These are phyloP conservation scores for Baccha elongata DNA, from an alignment of 2,888 invertebrate genomes.

Conservation along the genomic window DNA sequence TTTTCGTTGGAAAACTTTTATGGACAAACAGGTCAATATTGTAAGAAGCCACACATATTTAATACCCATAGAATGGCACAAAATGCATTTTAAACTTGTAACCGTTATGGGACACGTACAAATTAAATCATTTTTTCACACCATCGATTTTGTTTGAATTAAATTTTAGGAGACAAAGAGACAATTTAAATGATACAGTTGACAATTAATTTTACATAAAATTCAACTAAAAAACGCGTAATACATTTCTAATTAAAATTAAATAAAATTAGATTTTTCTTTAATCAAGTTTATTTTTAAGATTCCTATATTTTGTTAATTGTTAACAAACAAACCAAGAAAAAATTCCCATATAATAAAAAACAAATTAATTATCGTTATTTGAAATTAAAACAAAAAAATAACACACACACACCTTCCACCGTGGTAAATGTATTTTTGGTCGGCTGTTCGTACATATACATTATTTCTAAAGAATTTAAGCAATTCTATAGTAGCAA, in stretches of 20 bases:
- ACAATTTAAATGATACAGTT: too few species aligned
- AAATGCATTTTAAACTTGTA: constrained; percentile 38
- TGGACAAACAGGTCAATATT: constrained; percentile 31
- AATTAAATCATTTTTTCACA: too few species aligned
- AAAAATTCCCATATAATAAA: neutral
- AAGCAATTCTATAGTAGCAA: neutral
- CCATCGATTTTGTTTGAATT: too few species aligned
- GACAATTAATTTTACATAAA: too few species aligned
- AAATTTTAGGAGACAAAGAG: too few species aligned
- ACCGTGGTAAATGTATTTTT: constrained; percentile 89
- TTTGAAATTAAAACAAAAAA: neutral
- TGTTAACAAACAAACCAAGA: neutral
- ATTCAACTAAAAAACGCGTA: too few species aligned
- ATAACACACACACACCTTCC: constrained; percentile 88
- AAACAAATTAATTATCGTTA: constrained; percentile 9
- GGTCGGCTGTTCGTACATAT: constrained; percentile 89
- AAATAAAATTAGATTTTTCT: too few species aligned
- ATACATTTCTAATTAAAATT: too few species aligned
- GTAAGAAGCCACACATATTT: constrained; percentile 33
- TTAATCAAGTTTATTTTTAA: too few species aligned
- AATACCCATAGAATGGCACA: too few species aligned
- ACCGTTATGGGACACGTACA: too few species aligned
- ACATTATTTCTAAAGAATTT: constrained; percentile 82
- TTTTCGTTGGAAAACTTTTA: constrained; percentile 17
- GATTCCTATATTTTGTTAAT: too few species aligned